A percentile compares a stretch with the other conserved stretches of the same genome.
These are phyloP conservation scores for Lasioglossum figueresi DNA, from an alignment of 2,888 invertebrate genomes.

Conservation along the genomic window DNA sequence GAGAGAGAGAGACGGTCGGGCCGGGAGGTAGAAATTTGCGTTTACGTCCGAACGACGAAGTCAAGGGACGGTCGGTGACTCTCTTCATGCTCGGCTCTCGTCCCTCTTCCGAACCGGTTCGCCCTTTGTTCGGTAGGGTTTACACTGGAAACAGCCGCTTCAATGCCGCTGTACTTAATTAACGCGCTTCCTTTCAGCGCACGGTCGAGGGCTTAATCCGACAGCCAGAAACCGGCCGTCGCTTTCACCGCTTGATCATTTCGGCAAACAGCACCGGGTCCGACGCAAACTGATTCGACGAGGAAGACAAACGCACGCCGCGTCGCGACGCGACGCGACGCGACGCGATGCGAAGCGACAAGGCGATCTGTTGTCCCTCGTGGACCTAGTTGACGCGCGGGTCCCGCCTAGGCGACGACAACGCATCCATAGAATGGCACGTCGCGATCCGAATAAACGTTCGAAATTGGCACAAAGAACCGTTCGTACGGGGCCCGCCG, in stretches of 20 bases:
- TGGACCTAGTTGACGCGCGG: conserved; percentile 14
- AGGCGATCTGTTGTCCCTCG: conserved; percentile 23
- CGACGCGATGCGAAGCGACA: background rate
- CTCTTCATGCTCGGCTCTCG: conserved; percentile 37
- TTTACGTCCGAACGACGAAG: conserved; percentile 30
- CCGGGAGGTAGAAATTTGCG: conserved; percentile 39
- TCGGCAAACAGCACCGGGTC: conserved; percentile 67
- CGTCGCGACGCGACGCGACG: background rate
- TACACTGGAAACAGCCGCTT: conserved; percentile 61
- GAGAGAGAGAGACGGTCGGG: background rate
- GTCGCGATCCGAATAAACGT: background rate
- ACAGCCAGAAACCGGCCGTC: conserved; percentile 57
- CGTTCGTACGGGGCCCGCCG: background rate
- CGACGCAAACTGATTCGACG: conserved; percentile 69
- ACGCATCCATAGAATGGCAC: conserved; percentile 7
- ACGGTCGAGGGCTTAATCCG: conserved; percentile 59
- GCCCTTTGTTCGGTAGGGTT: conserved; percentile 67
- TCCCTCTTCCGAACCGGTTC: conserved; percentile 53
- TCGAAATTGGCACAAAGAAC: conserved; percentile 42
- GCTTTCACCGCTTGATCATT: conserved; percentile 70
- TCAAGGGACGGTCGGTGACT: conserved; percentile 48
- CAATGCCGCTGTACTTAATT: conserved; percentile 70
- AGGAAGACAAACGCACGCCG: conserved; percentile 34
- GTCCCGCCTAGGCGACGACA: background rate
- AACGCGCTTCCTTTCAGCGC: conserved; percentile 72